Evolutionary conservation across 1,140 invertebrate genomes (phyloP).

Genomic region (Drosophila punjabiensis): DNA sequence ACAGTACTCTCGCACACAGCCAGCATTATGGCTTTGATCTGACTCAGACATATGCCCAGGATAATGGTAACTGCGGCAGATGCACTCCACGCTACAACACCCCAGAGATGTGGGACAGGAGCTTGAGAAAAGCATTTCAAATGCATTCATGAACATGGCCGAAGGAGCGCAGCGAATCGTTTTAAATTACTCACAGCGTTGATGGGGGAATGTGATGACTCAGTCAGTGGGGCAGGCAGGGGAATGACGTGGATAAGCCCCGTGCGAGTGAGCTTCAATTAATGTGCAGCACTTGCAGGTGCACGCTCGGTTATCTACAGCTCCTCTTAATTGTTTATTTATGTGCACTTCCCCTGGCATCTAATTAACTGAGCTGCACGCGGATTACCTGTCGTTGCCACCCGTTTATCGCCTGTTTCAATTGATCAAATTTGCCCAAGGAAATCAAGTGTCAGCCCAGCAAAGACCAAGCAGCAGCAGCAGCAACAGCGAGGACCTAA

Average conservation of each 20-base stretch:
- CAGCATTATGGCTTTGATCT: constrained; percentile 63
- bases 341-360: constrained; percentile 34
- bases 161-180: constrained; percentile 46
- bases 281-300: constrained; percentile 59
- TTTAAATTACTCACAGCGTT: constrained; percentile 52
- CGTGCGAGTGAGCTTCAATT: constrained; percentile 56
- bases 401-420: constrained; percentile 47
- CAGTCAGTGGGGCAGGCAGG: constrained; percentile 15
- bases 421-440: constrained; percentile 67
- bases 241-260: constrained; percentile 1
- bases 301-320: constrained; percentile 29
- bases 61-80: constrained; percentile 40
- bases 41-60: constrained; percentile 48
- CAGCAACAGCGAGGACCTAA: constrained; percentile 51
- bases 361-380: constrained; percentile 62
- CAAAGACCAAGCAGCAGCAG: constrained; percentile 18
- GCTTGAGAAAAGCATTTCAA: constrained; percentile 43
- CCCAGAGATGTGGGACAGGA: neutral
- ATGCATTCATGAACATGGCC: constrained; percentile 52
- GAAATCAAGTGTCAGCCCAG: constrained; percentile 52
- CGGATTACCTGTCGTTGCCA: constrained; percentile 29
- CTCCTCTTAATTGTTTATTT: constrained; percentile 23
- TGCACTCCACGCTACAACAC: constrained; percentile 21
- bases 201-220: constrained; percentile 32
- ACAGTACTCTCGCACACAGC: constrained; percentile 17